These are phyloP conservation scores for Tetraneura akinire DNA, from an alignment of 1,140 invertebrate genomes.

Conservation along the genomic window DNA sequence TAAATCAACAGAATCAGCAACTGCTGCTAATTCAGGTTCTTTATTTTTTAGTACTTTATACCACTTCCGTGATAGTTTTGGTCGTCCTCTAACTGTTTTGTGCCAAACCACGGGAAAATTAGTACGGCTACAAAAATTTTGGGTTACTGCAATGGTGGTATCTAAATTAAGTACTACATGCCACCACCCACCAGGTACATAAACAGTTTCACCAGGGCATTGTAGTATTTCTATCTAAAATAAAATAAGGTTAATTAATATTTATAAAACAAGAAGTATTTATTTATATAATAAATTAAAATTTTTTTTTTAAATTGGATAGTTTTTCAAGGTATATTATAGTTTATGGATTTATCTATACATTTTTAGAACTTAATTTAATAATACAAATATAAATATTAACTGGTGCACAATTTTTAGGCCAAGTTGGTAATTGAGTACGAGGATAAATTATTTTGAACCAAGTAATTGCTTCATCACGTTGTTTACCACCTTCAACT, in stretches of 20 bases:
- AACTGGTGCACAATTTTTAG: constrained; percentile 84
- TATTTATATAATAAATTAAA: neutral
- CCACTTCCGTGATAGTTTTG: constrained; percentile 91
- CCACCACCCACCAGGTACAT: constrained; percentile 98
- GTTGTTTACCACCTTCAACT: constrained; percentile 89
- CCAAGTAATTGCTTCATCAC: constrained; percentile 98
- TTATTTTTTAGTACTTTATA: constrained; percentile 71
- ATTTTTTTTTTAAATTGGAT: neutral
- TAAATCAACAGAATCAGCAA: constrained; percentile 86
- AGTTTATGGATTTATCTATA: no score
- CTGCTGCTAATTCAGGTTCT: constrained; percentile 78
- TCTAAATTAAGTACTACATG: constrained; percentile 98
- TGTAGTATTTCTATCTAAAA: constrained; percentile 92
- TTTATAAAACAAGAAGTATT: neutral
- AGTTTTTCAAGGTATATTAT: no score
- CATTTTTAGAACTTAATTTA: no score
- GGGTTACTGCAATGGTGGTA: constrained; percentile 94
- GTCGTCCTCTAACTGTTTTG: constrained; percentile 92
- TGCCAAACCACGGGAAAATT: constrained; percentile 99
- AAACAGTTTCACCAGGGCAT: constrained; percentile 95
- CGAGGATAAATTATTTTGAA: constrained; percentile 96
- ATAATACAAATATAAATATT: constrained; percentile 51
- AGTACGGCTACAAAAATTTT: constrained; percentile 94
- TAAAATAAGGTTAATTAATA: constrained; percentile 37
- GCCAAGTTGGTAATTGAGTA: constrained; percentile 87